Conservation (phyloP, 2,797 vertebrate genomes). For the Enteromius trimaculatus region DNA sequence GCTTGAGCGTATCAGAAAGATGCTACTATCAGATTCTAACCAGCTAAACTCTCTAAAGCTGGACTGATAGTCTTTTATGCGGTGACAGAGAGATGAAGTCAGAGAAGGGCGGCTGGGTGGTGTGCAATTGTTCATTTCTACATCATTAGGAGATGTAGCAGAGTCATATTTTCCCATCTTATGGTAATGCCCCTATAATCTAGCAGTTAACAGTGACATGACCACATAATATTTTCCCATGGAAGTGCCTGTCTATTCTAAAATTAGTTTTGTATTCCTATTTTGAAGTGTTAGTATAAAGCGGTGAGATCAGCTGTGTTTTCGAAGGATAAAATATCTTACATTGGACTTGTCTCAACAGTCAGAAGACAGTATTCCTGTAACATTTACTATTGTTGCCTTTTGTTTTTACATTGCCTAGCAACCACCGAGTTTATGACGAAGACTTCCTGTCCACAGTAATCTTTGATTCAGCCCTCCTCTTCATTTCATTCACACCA, state of each 20-base stretch:
- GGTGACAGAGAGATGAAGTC: background rate
- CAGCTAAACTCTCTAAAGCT: background rate
- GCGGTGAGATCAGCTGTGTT: background rate
- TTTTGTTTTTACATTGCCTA: conserved; percentile 45
- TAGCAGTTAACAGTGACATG: conserved; percentile 7
- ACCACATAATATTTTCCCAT: conserved; percentile 7
- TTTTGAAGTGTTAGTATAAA: background rate
- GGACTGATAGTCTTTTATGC: background rate
- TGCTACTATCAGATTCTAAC: background rate
- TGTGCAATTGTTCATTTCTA: conserved; percentile 13
- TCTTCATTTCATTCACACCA: conserved; percentile 49
- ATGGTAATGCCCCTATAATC: background rate
- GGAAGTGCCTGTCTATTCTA: conserved; percentile 5
- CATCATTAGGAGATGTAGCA: background rate
- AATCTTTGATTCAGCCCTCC: conserved; percentile 53
- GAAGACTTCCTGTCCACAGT: conserved; percentile 42
- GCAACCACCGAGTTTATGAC: conserved; percentile 46
- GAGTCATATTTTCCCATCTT: conserved; percentile 18
- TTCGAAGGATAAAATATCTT: background rate
- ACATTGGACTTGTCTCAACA: conserved; percentile 17
- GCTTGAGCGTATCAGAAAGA: background rate
- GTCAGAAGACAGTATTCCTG: conserved; percentile 18
- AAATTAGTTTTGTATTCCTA: background rate
- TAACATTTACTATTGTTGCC: conserved; percentile 33
- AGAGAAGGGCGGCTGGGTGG: background rate